A percentile compares a stretch with the other conserved stretches of the same genome.
phyloP scores from a whole-genome alignment of 2,113 vertebrate genomes.

The Tupaia chinensis region DNA sequence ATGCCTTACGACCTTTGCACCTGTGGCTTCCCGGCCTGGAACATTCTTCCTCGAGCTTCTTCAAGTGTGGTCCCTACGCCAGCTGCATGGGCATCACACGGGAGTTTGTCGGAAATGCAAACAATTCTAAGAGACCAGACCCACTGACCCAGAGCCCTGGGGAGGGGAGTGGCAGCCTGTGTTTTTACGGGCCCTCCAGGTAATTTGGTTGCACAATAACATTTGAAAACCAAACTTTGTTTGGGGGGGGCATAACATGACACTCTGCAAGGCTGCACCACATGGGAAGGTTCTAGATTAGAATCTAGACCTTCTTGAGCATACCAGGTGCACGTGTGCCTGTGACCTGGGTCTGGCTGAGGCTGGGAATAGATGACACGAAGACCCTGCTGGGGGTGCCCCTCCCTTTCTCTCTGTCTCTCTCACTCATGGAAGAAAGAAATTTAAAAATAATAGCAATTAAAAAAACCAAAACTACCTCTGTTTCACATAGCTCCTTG shows the following conservation, averaged over 20 bases:
- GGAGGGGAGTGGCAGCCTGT: neutral
- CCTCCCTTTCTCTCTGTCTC: too few relatives aligned
- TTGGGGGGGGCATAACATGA: too few relatives aligned
- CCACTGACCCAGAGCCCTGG: neutral
- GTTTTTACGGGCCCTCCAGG: neutral
- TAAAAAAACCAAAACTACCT: too few relatives aligned
- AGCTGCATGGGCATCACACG: neutral
- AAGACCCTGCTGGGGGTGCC: too few relatives aligned
- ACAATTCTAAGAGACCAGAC: neutral
- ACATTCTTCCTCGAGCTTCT: neutral
- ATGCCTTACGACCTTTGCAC: constrained; percentile 19
- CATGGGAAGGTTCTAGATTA: too few relatives aligned
- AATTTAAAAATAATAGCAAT: too few relatives aligned
- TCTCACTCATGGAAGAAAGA: too few relatives aligned
- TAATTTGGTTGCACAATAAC: neutral
- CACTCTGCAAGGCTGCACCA: too few relatives aligned
- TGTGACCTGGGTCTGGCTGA: too few relatives aligned
- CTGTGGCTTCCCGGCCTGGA: neutral
- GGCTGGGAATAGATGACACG: too few relatives aligned
- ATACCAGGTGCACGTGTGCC: too few relatives aligned
- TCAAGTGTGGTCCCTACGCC: neutral
- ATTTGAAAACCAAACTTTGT: neutral
- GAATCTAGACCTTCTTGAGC: too few relatives aligned
- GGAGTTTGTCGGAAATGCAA: neutral
- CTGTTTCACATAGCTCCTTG: neutral